Evolutionary conservation across 2,113 vertebrate species (phyloP).

Genomic region (Serilophus lunatus): DNA sequence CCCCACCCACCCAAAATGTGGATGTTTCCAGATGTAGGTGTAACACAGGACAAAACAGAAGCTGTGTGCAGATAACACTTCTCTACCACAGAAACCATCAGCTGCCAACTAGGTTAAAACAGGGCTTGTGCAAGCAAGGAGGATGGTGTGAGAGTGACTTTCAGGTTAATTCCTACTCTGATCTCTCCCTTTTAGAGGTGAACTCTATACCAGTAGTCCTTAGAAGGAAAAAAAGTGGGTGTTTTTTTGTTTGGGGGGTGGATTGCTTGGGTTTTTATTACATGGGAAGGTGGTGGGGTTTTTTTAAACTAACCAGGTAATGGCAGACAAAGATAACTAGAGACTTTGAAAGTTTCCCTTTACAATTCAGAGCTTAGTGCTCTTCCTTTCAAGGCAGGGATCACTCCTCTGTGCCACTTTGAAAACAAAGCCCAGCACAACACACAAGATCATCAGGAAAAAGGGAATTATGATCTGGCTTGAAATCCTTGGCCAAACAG

Average conservation of each 20-base stretch:
- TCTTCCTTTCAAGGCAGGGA: background rate
- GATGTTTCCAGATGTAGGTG: background rate
- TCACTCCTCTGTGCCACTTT: background rate
- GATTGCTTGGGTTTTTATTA: background rate
- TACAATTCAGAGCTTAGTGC: background rate
- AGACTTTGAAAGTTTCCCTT: background rate
- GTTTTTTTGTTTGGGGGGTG: too few species aligned
- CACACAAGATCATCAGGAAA: background rate
- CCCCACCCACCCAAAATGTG: background rate
- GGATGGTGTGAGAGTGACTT: accelerated
- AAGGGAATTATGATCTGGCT: background rate
- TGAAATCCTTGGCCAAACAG: background rate
- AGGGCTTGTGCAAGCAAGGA: background rate
- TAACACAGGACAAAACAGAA: background rate
- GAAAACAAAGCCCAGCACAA: background rate
- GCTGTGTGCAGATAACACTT: background rate
- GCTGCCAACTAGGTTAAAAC: background rate
- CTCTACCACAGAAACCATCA: background rate
- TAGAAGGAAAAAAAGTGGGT: background rate
- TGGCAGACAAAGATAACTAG: background rate
- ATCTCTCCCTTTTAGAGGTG: background rate
- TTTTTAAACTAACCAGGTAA: background rate
- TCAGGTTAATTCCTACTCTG: background rate
- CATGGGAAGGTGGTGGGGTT: background rate
- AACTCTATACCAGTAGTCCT: background rate